Conservation (phyloP, 2,113 vertebrate species). For the Clarias magur region DNA sequence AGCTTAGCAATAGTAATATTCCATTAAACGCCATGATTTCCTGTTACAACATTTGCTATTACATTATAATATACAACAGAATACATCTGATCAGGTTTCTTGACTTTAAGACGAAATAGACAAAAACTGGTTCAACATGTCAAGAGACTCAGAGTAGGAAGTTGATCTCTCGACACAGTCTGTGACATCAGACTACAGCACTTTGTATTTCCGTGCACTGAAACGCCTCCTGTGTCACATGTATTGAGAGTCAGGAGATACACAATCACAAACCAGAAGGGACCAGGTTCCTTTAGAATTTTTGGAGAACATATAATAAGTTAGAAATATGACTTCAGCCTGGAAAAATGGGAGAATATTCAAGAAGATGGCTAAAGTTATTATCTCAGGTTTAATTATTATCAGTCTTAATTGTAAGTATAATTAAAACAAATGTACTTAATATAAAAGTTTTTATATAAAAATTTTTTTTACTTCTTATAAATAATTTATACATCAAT, state of each 20-base stretch:
- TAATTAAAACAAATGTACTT: not conserved
- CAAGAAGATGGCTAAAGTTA: not conserved
- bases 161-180: too few relatives aligned
- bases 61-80: not conserved
- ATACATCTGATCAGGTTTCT: too few relatives aligned
- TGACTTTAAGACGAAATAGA: too few relatives aligned
- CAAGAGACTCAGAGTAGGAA: too few relatives aligned
- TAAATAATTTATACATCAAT: not conserved
- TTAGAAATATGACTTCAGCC: too few relatives aligned
- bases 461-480: not conserved
- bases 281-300: too few relatives aligned
- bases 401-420: not conserved
- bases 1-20: too few relatives aligned
- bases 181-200: too few relatives aligned
- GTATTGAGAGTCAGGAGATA: not conserved
- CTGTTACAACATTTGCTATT: slow-evolving; percentile 4
- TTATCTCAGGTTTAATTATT: not conserved
- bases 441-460: too few relatives aligned
- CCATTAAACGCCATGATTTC: too few relatives aligned
- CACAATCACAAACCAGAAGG: too few relatives aligned
- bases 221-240: slow-evolving; percentile 27
- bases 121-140: not conserved
- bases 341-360: too few relatives aligned
- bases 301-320: not conserved
- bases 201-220: slow-evolving; percentile 14